Evolutionary conservation across 37 sponge, comb jelly and placozoan genomes (phyloP).

Genomic region (Spongilla lacustris): DNA sequence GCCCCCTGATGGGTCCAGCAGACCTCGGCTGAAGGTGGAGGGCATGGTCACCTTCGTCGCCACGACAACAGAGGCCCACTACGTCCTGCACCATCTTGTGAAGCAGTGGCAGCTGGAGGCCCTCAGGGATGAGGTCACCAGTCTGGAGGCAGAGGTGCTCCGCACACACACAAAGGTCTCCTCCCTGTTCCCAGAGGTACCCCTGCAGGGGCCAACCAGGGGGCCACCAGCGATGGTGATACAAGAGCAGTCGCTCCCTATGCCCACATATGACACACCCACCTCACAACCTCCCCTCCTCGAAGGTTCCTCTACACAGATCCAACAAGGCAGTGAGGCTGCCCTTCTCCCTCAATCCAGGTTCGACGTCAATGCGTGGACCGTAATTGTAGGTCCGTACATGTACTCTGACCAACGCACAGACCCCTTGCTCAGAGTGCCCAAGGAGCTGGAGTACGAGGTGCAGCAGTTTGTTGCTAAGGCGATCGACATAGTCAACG

Average conservation of each 20-base stretch:
- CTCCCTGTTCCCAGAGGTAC: no score
- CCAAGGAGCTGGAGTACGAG: not conserved
- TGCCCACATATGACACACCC: not conserved
- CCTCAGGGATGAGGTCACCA: not conserved
- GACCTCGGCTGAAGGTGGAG: not conserved
- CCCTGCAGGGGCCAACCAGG: no score
- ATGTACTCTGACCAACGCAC: not conserved
- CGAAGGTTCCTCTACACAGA: not conserved
- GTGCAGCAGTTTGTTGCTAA: slow-evolving; percentile 22
- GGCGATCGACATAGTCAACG: slow-evolving; percentile 8
- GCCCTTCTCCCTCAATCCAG: not conserved
- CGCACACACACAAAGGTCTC: not conserved
- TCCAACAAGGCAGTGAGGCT: not conserved
- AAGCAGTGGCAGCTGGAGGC: not conserved
- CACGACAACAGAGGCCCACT: not conserved
- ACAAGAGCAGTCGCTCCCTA: no score
- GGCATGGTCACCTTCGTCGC: not conserved
- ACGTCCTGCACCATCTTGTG: not conserved
- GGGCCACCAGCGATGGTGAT: no score
- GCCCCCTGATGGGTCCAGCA: not conserved
- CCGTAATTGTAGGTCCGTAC: not conserved
- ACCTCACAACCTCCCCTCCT: not conserved
- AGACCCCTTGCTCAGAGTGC: not conserved
- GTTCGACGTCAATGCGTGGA: not conserved
- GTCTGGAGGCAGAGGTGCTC: not conserved